Percentiles rank a stretch among this genome's conserved stretches.
These are phyloP conservation scores for Melitaea cinxia DNA, from an alignment of 1,140 invertebrate species.

Conservation along the genomic window DNA sequence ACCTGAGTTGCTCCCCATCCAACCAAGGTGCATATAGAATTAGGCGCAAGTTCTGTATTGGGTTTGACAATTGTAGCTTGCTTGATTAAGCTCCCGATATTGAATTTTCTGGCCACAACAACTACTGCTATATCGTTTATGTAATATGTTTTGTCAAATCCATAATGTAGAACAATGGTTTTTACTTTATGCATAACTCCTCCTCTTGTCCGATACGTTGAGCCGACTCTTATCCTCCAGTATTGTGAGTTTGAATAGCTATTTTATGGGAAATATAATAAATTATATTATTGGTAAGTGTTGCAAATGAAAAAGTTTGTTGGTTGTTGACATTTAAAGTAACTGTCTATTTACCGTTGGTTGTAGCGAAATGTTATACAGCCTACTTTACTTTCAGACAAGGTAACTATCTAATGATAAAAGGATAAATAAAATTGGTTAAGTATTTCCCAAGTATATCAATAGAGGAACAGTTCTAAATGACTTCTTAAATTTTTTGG, in stretches of 20 bases:
- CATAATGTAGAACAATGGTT: slow-evolving; percentile 57
- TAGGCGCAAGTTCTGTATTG: slow-evolving; percentile 48
- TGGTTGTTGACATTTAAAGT: too few relatives aligned
- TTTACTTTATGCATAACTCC: slow-evolving; percentile 59
- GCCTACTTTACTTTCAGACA: too few relatives aligned
- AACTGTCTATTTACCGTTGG: too few relatives aligned
- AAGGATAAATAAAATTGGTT: too few relatives aligned
- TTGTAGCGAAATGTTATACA: too few relatives aligned
- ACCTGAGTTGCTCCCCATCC: slow-evolving; percentile 71
- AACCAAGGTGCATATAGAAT: slow-evolving; percentile 54
- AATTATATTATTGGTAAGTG: too few relatives aligned
- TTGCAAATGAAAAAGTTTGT: too few relatives aligned
- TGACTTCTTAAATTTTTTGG: too few relatives aligned
- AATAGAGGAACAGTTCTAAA: too few relatives aligned
- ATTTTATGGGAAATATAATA: too few relatives aligned
- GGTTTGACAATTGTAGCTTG: slow-evolving; percentile 65
- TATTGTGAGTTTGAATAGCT: slow-evolving; percentile 61
- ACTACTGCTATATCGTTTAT: slow-evolving; percentile 68
- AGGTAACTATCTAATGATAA: too few relatives aligned
- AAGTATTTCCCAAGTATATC: too few relatives aligned
- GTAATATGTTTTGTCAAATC: slow-evolving; percentile 62
- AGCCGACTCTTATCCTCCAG: slow-evolving; percentile 69
- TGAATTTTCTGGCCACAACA: slow-evolving; percentile 52
- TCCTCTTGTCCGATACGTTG: slow-evolving; percentile 57
- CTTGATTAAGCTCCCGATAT: slow-evolving; percentile 49